These are phyloP conservation scores for Netelia fuscicornis DNA, from an alignment of 2,888 invertebrate species.

Conservation along the genomic window DNA sequence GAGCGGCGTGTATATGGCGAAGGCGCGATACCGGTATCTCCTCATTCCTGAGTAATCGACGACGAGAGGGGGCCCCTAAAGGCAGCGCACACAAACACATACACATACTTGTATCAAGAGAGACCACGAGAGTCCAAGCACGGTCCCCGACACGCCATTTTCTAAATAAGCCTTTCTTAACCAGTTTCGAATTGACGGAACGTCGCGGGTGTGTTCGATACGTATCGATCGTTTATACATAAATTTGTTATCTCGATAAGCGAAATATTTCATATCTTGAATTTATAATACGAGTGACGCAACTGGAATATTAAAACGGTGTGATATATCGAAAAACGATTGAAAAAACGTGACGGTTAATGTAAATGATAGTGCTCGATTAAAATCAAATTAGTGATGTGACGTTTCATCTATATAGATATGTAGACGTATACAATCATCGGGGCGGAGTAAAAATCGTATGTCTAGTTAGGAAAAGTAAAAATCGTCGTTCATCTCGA, in stretches of 20 bases:
- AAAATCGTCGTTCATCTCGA: slow-evolving; percentile 29
- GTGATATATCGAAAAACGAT: not conserved
- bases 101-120: slow-evolving; percentile 11
- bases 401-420: not conserved
- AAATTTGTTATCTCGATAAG: not conserved
- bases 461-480: slow-evolving; percentile 3
- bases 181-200: slow-evolving; percentile 72
- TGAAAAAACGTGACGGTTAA: not conserved
- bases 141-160: slow-evolving; percentile 79
- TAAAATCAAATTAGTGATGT: slow-evolving; percentile 16
- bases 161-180: slow-evolving; percentile 77
- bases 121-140: slow-evolving; percentile 47
- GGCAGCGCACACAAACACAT: slow-evolving; percentile 72
- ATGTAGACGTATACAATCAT: not conserved
- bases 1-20: slow-evolving; percentile 69
- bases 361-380: not conserved
- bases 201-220: slow-evolving; percentile 48
- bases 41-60: slow-evolving; percentile 84
- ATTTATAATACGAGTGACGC: slow-evolving; percentile 21
- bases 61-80: slow-evolving; percentile 76
- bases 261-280: slow-evolving; percentile 28
- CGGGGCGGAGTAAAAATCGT: not conserved
- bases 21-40: slow-evolving; percentile 83
- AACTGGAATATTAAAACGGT: slow-evolving; percentile 10
- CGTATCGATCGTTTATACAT: slow-evolving; percentile 1